These are phyloP conservation scores for Sebastes diploproa DNA, from an alignment of 2,797 vertebrate species.

Conservation along the genomic window DNA sequence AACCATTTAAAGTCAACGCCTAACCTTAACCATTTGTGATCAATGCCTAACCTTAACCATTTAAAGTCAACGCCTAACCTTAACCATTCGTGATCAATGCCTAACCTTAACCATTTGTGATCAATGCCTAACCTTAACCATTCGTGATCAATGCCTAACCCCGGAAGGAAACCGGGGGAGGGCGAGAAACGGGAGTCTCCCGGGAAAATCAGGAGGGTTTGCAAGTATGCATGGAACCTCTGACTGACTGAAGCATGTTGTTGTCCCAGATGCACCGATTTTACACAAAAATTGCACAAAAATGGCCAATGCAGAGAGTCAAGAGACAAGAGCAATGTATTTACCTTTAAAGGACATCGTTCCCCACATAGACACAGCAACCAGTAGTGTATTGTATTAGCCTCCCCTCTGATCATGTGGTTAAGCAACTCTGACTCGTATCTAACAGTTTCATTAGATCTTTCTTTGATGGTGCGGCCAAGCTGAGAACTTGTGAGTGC, in stretches of 20 bases:
- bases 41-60: too few species aligned
- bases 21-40: too few species aligned
- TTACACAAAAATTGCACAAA: background rate
- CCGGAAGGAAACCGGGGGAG: too few species aligned
- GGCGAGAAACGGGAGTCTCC: too few species aligned
- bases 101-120: too few species aligned
- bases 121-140: too few species aligned
- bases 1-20: too few species aligned
- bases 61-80: too few species aligned
- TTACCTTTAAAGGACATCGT: background rate
- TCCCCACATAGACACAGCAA: background rate
- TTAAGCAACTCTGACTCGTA: background rate
- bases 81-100: too few species aligned
- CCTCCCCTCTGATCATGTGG: background rate
- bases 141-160: too few species aligned
- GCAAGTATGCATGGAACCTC: background rate
- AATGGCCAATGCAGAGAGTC: background rate
- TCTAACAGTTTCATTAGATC: conserved; percentile 4
- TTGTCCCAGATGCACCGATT: background rate
- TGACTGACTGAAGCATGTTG: background rate
- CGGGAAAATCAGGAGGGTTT: too few species aligned
- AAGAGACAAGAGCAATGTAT: background rate
- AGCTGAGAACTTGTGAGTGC: background rate
- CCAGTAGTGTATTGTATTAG: background rate
- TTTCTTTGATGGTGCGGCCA: background rate